Percentiles rank a stretch among this genome's conserved stretches.
These are phyloP conservation scores for Troides aeacus DNA, from an alignment of 2,888 invertebrate genomes.

Conservation along the genomic window DNA sequence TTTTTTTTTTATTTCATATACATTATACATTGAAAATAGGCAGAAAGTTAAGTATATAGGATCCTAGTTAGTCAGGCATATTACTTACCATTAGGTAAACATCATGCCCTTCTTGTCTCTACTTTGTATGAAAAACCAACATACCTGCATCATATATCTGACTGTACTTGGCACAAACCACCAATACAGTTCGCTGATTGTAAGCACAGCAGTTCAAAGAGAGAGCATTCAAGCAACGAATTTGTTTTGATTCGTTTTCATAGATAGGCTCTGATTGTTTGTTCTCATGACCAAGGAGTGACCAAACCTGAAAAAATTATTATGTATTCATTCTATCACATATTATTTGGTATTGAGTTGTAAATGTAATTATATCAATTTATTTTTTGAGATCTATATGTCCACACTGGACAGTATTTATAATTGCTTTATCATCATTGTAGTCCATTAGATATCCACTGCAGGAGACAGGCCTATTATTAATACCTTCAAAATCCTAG, in stretches of 20 bases:
- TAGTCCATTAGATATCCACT: too few relatives aligned
- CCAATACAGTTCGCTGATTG: conserved; percentile 97
- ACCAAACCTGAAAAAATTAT: conserved; percentile 87
- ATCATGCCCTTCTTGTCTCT: too few relatives aligned
- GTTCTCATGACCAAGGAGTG: conserved; percentile 92
- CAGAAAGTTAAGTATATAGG: too few relatives aligned
- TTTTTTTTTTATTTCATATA: neutral
- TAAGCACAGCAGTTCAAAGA: conserved; percentile 96
- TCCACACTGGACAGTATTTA: too few relatives aligned
- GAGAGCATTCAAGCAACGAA: conserved; percentile 95
- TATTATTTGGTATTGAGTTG: too few relatives aligned
- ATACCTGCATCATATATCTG: conserved; percentile 92
- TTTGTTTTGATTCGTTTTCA: conserved; percentile 98
- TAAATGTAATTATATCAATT: too few relatives aligned
- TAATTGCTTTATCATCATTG: too few relatives aligned
- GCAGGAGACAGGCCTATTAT: too few relatives aligned
- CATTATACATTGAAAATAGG: neutral
- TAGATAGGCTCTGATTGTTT: conserved; percentile 93
- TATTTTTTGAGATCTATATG: too few relatives aligned
- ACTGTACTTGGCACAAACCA: conserved; percentile 98
- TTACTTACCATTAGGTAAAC: too few relatives aligned
- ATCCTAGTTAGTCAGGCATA: too few relatives aligned
- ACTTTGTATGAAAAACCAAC: conserved; percentile 14
- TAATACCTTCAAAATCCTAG: too few relatives aligned
- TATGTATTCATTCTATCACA: neutral